Conservation (phyloP, 2,113 vertebrate genomes). For the Myrmophylax atrothorax region DNA sequence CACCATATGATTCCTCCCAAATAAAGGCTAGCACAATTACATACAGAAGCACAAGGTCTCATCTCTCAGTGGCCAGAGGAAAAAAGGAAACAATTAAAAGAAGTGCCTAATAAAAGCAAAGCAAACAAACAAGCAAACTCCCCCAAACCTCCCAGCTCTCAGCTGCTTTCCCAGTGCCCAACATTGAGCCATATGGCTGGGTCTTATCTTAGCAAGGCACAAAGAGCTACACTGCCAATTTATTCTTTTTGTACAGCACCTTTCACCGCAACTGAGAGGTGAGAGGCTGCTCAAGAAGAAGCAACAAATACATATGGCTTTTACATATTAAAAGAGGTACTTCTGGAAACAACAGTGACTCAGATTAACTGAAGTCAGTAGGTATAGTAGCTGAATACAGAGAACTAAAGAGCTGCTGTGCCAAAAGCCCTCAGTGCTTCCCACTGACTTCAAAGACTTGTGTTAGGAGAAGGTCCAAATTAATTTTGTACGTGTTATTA, state of each 20-base stretch:
- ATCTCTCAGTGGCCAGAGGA: not conserved
- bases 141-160: not conserved
- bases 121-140: not conserved
- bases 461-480: constrained; percentile 44
- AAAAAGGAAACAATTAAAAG: not conserved
- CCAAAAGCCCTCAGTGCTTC: constrained; percentile 11
- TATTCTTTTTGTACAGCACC: not conserved
- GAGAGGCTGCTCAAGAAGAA: not conserved
- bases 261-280: not conserved
- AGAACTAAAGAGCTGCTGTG: not conserved
- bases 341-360: not conserved
- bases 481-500: constrained; percentile 14
- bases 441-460: constrained; percentile 39
- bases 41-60: not conserved
- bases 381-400: not conserved
- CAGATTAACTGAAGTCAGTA: not conserved
- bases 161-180: not conserved
- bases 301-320: not conserved
- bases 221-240: not conserved
- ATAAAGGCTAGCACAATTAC: not conserved
- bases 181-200: not conserved
- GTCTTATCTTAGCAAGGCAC: not conserved
- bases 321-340: not conserved
- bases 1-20: not conserved
- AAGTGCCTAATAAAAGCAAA: not conserved